Percentiles rank a stretch among this genome's conserved stretches.
Conservation (phyloP, 2,888 invertebrate genomes). For the Orthosia cruda region DNA sequence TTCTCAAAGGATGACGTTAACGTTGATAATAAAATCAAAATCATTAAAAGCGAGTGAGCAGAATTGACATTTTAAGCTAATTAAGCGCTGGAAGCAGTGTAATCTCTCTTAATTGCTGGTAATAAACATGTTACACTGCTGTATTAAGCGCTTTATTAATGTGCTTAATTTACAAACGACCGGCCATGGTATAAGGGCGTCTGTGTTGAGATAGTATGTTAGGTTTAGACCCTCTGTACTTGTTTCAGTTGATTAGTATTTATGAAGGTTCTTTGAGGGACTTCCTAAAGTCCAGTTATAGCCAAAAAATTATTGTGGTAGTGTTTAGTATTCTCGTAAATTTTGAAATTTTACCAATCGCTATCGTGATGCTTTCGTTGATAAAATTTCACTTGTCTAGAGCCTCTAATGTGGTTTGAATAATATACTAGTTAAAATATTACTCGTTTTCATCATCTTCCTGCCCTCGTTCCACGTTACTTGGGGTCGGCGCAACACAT, state of each 20-base stretch:
- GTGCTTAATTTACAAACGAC: slow-evolving; percentile 61
- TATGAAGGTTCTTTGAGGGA: slow-evolving; percentile 7
- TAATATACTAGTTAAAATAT: too few species aligned
- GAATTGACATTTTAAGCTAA: slow-evolving; percentile 66
- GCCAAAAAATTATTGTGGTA: not conserved
- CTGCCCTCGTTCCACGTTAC: too few species aligned
- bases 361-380: too few species aligned
- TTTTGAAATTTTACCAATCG: too few species aligned
- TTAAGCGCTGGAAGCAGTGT: slow-evolving; percentile 62
- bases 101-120: slow-evolving; percentile 61
- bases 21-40: slow-evolving; percentile 61
- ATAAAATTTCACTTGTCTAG: too few species aligned
- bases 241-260: slow-evolving; percentile 18
- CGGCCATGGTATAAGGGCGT: slow-evolving; percentile 8
- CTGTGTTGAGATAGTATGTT: not conserved
- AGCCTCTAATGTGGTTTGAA: too few species aligned
- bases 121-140: slow-evolving; percentile 65
- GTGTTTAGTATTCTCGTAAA: too few species aligned
- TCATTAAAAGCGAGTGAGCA: slow-evolving; percentile 59
- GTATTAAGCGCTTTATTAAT: slow-evolving; percentile 65
- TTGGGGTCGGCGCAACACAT: too few species aligned
- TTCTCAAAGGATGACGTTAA: slow-evolving; percentile 23
- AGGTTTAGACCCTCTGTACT: not conserved
- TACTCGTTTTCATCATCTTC: too few species aligned
- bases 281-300: not conserved